Base-by-base conservation (phyloP, 37 sponge, comb jelly and placozoan genomes). In the Chondrosia reniformis region DNA sequence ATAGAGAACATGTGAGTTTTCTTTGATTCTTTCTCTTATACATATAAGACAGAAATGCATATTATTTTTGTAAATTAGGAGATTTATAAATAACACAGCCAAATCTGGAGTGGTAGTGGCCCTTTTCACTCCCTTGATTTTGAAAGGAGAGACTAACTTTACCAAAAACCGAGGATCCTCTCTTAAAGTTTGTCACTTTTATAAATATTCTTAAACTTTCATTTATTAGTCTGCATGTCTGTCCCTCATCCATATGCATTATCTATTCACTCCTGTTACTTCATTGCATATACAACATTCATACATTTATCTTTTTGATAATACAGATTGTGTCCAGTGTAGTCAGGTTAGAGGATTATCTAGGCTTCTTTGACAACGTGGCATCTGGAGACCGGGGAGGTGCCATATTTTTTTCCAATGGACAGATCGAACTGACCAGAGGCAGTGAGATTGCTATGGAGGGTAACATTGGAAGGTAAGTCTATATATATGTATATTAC, bases 401-500 rank as follows among this genome's bases (percentile, higher is more conserved):
- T 4, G 72, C 72, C 22, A 15, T 69, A 25, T 40, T 43, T 25
- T n/a, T 69, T n/a, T 69, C 72, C 41, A 69, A 69, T 40, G 72
- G 42, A 25, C 37, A 69, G 24, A 13, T 69, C 31, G 4, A 1
- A 39, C 41, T 69, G 1, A 39, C 4, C 31, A 40, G 22, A 3
- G 72, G 43, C 43, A 69, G 72, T 40, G 41, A 41, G 1, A 25
- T 69, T 36, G 12, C 42, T 10, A 43, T 69, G 39, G 72, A 69
- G 36, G 24, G 43, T 44, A 69, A 69, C 43, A 0, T 43, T 21
- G 72, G 72, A 69, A 69, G 72, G 72, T 69, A 44, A 34, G 72
- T 36, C 4, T 27, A 21, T 64, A 36, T 30, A 4, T 3, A 2
- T 30, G 33, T 64, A 15, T 49, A 15, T 15, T 49, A 19, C 15